phyloP scores from a whole-genome alignment of 2,797 vertebrate species.

The Mastacembelus armatus region DNA sequence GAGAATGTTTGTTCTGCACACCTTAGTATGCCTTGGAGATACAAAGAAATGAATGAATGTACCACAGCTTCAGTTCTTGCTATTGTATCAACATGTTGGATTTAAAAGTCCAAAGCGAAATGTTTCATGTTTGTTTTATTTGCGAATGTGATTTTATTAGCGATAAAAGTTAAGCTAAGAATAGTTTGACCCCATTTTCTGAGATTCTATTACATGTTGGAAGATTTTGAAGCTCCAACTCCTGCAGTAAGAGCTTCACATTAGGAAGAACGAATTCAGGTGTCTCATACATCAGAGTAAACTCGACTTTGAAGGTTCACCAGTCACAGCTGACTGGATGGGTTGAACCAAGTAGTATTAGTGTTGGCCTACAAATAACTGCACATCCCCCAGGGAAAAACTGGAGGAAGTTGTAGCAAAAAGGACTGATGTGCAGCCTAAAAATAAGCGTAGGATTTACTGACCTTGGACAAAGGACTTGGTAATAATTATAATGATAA shows the following conservation, averaged over 20 bases:
- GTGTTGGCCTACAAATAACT: conserved; percentile 12
- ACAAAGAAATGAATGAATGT: conserved; percentile 25
- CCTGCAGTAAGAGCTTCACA: too few relatives aligned
- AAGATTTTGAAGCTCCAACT: conserved; percentile 15
- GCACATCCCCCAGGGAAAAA: conserved; percentile 21
- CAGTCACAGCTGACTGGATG: not conserved
- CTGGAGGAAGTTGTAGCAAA: conserved; percentile 33
- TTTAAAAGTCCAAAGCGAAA: conserved; percentile 8
- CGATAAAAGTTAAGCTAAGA: conserved; percentile 11
- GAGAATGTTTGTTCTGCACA: conserved; percentile 13
- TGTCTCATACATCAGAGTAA: not conserved
- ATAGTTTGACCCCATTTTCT: not conserved
- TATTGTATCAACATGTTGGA: conserved; percentile 2
- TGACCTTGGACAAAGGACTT: not conserved
- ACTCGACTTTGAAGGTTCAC: conserved; percentile 4
- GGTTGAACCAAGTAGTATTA: conserved; percentile 2
- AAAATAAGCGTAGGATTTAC: conserved; percentile 1
- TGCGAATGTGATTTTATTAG: not conserved
- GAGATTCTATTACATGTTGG: not conserved
- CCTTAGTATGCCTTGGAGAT: conserved; percentile 49
- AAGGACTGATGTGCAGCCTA: conserved; percentile 36
- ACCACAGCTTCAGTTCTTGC: conserved; percentile 36
- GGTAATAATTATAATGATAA: not conserved
- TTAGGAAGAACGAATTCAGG: conserved; percentile 7
- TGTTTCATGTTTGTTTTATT: too few relatives aligned